These are phyloP conservation scores for Sesia apiformis DNA, from an alignment of 2,888 invertebrate genomes.

Conservation along the genomic window DNA sequence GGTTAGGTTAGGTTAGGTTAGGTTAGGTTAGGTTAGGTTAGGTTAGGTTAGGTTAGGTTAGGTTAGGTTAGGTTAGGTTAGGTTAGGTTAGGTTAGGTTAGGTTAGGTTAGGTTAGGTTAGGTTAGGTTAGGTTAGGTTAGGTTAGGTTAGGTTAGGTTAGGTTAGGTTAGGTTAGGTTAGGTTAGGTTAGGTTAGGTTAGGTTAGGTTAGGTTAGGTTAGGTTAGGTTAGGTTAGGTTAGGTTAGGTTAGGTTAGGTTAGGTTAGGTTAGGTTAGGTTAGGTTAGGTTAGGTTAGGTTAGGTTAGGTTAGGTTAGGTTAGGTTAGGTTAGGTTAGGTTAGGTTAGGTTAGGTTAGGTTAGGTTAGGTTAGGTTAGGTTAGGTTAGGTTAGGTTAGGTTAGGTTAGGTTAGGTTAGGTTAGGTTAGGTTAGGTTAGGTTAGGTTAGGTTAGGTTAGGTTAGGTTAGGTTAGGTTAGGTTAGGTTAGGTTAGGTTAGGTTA, in stretches of 20 bases:
- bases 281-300: not conserved
- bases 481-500: not conserved
- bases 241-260: not conserved
- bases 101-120: slow-evolving; percentile 7
- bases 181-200: slow-evolving; percentile 5
- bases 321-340: not conserved
- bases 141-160: slow-evolving; percentile 6
- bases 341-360: not conserved
- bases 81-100: slow-evolving; percentile 7
- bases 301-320: not conserved
- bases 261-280: not conserved
- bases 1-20: slow-evolving; percentile 3
- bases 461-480: not conserved
- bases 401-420: not conserved
- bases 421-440: not conserved
- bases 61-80: slow-evolving; percentile 7
- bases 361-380: not conserved
- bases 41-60: slow-evolving; percentile 7
- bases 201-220: not conserved
- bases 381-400: not conserved
- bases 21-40: slow-evolving; percentile 6
- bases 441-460: not conserved
- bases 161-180: slow-evolving; percentile 7
- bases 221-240: not conserved
- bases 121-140: slow-evolving; percentile 7